Evolutionary conservation across 1,140 invertebrate genomes (phyloP), one percentile per base, ranked within the genome.

Genomic region (Geopemphigus sp.): DNA sequence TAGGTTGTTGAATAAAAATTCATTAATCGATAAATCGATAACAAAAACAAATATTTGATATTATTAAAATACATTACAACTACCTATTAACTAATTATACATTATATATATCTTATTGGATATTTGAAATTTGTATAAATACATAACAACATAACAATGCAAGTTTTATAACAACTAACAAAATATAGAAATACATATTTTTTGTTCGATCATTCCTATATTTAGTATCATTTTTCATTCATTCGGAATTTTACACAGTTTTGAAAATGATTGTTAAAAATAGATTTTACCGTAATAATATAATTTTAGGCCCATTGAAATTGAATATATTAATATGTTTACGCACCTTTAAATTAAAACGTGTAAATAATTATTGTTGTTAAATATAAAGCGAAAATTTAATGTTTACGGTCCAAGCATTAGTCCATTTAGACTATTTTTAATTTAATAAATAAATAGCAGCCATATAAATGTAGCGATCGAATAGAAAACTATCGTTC

Each of bases 141-240:
- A 26, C 5, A 53, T 53, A 53, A 70, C 66, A 70, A 53, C 8
- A 70, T 19, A 70, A 50, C 19, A 50, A 17, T 15, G 6, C 17
- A 53, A 53, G 17, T 53, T 70, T 70, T 8, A 47, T 68, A 70
- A 70, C 11, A 10, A 47, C 14, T 15, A 47, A 47, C 0, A 8
- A 19, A 29, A 1, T 17, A 70, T 10, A 10, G 11, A 5, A 24
- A 26, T 14, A 68, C 26, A 70, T 70, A 26, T 50, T 12, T 70
- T 70, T 70, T 26, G 11, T 70, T 70, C 8, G 19, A 70, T 10
- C 66, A 47, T 50, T 50, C n/a, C 26, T 26, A n/a, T 47, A 70
- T 53, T 53, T 53, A 17, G 17, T 26, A 26, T 70, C 68, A 24
- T 70, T 70, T 53, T 53, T 1, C 15, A 26, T 53, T 29, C 24